A percentile compares a stretch with the other conserved stretches of the same genome.
phyloP scores from a whole-genome alignment of 2,797 vertebrate species.

The Enteromius treurensis region DNA sequence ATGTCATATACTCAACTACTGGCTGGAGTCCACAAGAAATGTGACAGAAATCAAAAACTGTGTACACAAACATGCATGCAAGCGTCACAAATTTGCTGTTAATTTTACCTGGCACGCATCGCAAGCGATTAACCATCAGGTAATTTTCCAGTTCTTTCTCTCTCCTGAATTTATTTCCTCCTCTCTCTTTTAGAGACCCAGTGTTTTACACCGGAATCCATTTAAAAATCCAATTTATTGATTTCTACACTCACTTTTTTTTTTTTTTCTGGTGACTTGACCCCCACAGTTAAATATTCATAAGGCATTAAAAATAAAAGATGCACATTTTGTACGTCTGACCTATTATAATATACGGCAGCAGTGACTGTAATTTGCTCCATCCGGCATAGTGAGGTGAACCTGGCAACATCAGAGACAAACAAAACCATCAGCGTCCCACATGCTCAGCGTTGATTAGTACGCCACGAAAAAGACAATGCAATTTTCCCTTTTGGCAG shows the following conservation, averaged over 20 bases:
- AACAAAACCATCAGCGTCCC: slow-evolving; percentile 73
- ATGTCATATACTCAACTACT: slow-evolving; percentile 61
- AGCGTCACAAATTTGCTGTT: slow-evolving; percentile 53
- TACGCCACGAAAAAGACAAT: slow-evolving; percentile 65
- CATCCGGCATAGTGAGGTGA: slow-evolving; percentile 67
- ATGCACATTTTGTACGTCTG: slow-evolving; percentile 77
- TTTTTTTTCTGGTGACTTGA: slow-evolving; percentile 65
- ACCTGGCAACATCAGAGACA: slow-evolving; percentile 63
- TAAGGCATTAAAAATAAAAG: slow-evolving; percentile 80
- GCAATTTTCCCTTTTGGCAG: slow-evolving; percentile 72
- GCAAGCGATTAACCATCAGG: slow-evolving; percentile 71
- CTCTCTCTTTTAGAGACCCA: slow-evolving; percentile 61
- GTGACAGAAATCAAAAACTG: slow-evolving; percentile 58
- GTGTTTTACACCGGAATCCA: slow-evolving; percentile 68
- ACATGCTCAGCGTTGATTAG: slow-evolving; percentile 74
- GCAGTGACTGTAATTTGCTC: slow-evolving; percentile 66
- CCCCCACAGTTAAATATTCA: slow-evolving; percentile 77
- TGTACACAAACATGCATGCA: slow-evolving; percentile 48
- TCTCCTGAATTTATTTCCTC: neutral
- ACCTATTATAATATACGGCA: slow-evolving; percentile 68
- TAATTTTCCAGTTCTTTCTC: slow-evolving; percentile 70
- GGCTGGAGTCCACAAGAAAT: slow-evolving; percentile 54
- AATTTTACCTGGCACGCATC: slow-evolving; percentile 64
- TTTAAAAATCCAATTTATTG: slow-evolving; percentile 74
- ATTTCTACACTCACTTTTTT: slow-evolving; percentile 67